phyloP scores from a whole-genome alignment of 2,888 invertebrate genomes.

The Apamea anceps region DNA sequence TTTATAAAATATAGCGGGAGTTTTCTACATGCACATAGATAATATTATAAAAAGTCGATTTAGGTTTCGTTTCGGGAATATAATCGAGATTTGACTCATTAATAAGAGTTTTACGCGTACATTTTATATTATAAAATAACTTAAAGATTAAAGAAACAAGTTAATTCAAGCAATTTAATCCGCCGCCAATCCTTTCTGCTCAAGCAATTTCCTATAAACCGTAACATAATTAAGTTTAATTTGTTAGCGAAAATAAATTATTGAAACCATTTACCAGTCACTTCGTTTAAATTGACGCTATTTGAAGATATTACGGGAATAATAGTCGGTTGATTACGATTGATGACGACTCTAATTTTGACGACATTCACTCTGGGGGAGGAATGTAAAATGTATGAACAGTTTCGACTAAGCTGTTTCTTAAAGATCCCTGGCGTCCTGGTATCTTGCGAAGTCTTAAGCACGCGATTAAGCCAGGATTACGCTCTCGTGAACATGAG shows the following conservation, averaged over 20 bases:
- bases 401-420: background rate
- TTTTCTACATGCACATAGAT: background rate
- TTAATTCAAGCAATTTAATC: background rate
- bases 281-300: conserved; percentile 41
- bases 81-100: background rate
- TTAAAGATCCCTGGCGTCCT: conserved; percentile 11
- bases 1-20: background rate
- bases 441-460: conserved; percentile 36
- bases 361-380: background rate
- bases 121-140: background rate
- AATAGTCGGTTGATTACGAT: conserved; percentile 43
- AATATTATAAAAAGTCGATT: background rate
- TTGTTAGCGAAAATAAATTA: conserved; percentile 43
- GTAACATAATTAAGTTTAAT: conserved; percentile 30
- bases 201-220: conserved; percentile 16
- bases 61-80: background rate
- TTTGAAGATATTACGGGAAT: conserved; percentile 27
- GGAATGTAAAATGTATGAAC: conserved; percentile 18
- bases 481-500: conserved; percentile 40
- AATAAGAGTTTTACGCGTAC: background rate
- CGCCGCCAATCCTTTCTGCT: background rate
- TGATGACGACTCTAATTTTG: conserved; percentile 26
- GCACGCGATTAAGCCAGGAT: conserved; percentile 38
- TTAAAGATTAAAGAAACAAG: background rate
- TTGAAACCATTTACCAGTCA: conserved; percentile 40